Evolutionary conservation across 2,113 vertebrate species (phyloP).

Genomic region (Tragulus kanchil): DNA sequence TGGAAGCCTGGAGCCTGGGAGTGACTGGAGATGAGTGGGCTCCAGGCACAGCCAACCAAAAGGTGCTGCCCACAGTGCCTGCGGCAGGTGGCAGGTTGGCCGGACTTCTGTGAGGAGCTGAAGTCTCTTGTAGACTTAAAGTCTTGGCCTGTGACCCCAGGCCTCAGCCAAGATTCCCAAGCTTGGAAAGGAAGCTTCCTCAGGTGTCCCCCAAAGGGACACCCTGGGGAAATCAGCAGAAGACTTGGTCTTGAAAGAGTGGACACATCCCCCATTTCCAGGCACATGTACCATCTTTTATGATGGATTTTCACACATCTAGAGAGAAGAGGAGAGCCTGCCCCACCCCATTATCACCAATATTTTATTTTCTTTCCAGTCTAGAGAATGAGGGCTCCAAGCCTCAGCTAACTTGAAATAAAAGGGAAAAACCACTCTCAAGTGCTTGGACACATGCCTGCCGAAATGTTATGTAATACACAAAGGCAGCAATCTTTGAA

Average conservation of each 20-base stretch:
- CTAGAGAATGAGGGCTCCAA: background rate
- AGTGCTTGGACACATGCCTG: background rate
- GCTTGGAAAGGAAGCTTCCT: background rate
- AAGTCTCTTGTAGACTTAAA: background rate
- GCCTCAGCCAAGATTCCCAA: background rate
- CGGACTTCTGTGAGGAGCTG: background rate
- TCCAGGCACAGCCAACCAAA: background rate
- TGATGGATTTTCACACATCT: background rate
- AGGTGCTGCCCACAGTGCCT: background rate
- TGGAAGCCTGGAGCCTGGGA: constrained; percentile 16
- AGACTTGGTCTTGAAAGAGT: background rate
- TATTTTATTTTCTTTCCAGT: background rate
- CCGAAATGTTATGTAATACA: background rate
- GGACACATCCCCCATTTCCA: background rate
- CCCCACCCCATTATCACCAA: background rate
- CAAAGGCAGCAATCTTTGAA: background rate
- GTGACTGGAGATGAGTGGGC: background rate
- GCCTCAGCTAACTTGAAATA: background rate
- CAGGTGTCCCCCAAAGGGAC: background rate
- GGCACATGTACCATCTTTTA: background rate
- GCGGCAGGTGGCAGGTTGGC: background rate
- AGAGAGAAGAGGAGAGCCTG: background rate
- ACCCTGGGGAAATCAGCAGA: background rate
- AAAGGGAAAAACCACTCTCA: background rate
- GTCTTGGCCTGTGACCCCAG: background rate